These are phyloP conservation scores for Lymantria monacha DNA, from an alignment of 2,888 invertebrate species.

Conservation along the genomic window DNA sequence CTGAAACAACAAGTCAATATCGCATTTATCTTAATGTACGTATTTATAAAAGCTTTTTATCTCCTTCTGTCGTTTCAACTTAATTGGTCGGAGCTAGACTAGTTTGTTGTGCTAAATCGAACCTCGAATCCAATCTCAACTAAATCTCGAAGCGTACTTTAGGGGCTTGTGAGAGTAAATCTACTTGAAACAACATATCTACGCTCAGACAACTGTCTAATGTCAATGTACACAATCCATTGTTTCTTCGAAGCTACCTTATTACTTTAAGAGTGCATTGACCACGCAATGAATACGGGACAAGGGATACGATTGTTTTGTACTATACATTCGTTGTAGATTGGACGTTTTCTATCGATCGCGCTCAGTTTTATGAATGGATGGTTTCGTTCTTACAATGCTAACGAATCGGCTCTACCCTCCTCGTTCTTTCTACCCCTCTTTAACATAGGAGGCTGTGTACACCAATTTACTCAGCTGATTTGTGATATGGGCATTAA, in stretches of 20 bases:
- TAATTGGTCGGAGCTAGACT: conserved; percentile 27
- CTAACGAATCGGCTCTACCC: conserved; percentile 11
- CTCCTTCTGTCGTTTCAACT: conserved; percentile 10
- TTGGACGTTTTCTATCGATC: conserved; percentile 69
- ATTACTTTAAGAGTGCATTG: conserved; percentile 29
- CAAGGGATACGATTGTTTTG: conserved; percentile 27
- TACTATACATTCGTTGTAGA: conserved; percentile 38
- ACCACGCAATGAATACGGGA: conserved; percentile 27
- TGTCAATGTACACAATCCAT: conserved; percentile 33
- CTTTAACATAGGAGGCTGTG: conserved; percentile 30
- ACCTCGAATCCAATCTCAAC: conserved; percentile 29
- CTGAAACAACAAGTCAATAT: conserved; percentile 9
- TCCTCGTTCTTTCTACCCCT: conserved; percentile 17
- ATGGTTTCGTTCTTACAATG: conserved; percentile 36
- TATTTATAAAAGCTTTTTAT: conserved; percentile 6
- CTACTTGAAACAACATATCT: conserved; percentile 31
- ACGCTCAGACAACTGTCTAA: conserved; percentile 15
- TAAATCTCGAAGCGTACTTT: conserved; percentile 31
- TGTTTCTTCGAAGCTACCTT: conserved; percentile 25
- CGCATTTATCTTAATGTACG: conserved; percentile 14
- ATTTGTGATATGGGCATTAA: conserved; percentile 55
- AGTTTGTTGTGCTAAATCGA: conserved; percentile 13
- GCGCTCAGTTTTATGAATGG: conserved; percentile 76
- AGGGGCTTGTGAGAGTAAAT: conserved; percentile 29
- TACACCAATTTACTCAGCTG: conserved; percentile 53